Percentiles rank a stretch among this genome's conserved stretches.
Conservation (phyloP, 2,888 invertebrate genomes). For the Leptopilina syphax region DNA sequence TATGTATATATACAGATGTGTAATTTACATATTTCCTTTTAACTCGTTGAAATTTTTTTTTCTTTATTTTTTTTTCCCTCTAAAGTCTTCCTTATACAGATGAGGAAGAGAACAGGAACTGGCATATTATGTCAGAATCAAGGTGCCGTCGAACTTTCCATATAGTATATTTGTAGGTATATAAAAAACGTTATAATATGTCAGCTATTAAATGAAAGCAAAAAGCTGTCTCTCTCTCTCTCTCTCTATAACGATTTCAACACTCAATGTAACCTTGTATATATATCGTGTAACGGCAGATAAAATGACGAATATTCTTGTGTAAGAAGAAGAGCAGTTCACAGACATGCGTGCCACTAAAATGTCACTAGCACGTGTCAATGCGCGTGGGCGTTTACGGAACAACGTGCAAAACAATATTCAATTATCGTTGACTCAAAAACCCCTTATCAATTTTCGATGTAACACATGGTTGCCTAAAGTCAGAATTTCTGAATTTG, state of each 20-base stretch:
- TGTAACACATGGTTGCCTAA: neutral
- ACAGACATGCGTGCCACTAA: conserved; percentile 16
- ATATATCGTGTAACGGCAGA: conserved; percentile 18
- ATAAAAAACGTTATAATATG: conserved; percentile 2
- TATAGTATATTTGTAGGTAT: neutral
- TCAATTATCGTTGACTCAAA: conserved; percentile 1
- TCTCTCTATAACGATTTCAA: conserved; percentile 9
- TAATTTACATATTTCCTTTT: conserved; percentile 24
- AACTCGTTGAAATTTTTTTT: neutral
- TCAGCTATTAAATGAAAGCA: conserved; percentile 21
- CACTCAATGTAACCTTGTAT: conserved; percentile 11
- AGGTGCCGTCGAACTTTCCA: conserved; percentile 23
- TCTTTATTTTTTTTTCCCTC: no score
- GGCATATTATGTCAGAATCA: conserved; percentile 14
- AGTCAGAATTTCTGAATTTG: no score
- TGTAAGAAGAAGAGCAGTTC: conserved; percentile 1
- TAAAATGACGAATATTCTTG: conserved; percentile 30
- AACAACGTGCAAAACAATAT: conserved; percentile 1
- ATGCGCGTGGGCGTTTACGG: conserved; percentile 20
- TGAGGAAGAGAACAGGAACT: conserved; percentile 20
- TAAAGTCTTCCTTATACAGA: neutral
- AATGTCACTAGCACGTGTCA: conserved; percentile 1
- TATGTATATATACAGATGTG: neutral
- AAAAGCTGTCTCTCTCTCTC: neutral
- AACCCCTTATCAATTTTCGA: neutral